These are phyloP conservation scores for Thamnophis sirtalis DNA, from an alignment of 2,113 vertebrate species.

Conservation along the genomic window DNA sequence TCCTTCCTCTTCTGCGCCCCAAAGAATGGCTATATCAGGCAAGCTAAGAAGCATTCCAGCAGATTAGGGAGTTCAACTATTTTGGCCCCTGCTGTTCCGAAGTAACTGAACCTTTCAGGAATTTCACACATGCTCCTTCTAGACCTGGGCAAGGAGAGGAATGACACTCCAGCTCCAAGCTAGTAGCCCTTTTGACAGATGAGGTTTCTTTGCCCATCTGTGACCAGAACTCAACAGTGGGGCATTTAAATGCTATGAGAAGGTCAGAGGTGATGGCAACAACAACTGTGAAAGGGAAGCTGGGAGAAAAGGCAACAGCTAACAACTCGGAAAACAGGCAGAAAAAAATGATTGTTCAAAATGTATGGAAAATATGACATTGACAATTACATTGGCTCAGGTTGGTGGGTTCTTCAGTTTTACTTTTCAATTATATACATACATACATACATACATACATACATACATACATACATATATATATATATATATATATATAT, in stretches of 20 bases:
- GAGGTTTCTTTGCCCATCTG: conserved; percentile 49
- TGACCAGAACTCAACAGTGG: conserved; percentile 2
- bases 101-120: conserved; percentile 64
- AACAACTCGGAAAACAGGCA: conserved; percentile 47
- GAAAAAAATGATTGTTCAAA: conserved; percentile 13
- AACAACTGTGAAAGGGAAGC: conserved; percentile 56
- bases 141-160: conserved; percentile 31
- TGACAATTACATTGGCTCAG: background rate
- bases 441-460: too few species aligned
- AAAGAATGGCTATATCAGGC: conserved; percentile 25
- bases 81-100: conserved; percentile 53
- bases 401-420: background rate
- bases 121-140: conserved; percentile 57
- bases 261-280: conserved; percentile 65
- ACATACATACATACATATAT: too few species aligned
- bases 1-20: conserved; percentile 38
- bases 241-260: conserved; percentile 49
- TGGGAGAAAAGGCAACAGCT: conserved; percentile 47
- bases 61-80: conserved; percentile 65
- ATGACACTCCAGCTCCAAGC: background rate
- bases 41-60: conserved; percentile 59
- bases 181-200: conserved; percentile 33
- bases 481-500: too few species aligned
- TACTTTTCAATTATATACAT: background rate
- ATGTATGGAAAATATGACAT: background rate